Evolutionary conservation across 2,113 vertebrate species (phyloP).

Genomic region (Leptobrachium leishanense): DNA sequence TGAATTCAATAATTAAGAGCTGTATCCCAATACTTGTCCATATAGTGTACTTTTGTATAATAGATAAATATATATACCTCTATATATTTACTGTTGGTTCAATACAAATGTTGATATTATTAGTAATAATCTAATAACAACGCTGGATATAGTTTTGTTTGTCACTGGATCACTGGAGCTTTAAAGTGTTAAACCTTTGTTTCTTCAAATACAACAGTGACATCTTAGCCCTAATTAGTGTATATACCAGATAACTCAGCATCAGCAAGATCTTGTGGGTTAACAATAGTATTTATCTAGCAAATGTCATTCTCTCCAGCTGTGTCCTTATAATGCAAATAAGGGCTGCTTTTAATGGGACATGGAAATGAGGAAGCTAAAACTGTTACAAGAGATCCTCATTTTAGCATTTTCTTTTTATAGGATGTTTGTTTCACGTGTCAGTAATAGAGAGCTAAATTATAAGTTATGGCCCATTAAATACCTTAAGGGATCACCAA

Average conservation of each 20-base stretch:
- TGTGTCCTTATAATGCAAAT: slow-evolving; percentile 49
- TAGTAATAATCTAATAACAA: no score
- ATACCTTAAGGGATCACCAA: slow-evolving; percentile 22
- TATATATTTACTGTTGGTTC: no score
- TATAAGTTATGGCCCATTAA: slow-evolving; percentile 28
- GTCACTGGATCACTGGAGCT: background rate
- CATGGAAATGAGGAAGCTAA: slow-evolving; percentile 36
- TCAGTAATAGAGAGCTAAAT: slow-evolving; percentile 18
- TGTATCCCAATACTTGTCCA: no score
- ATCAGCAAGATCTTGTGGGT: slow-evolving; percentile 38
- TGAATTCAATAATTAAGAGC: no score
- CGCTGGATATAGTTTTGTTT: no score
- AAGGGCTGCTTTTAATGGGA: slow-evolving; percentile 41
- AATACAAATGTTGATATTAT: no score
- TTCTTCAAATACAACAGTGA: slow-evolving; percentile 10
- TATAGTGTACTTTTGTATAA: no score
- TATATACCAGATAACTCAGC: slow-evolving; percentile 31
- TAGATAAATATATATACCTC: no score
- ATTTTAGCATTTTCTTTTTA: slow-evolving; percentile 39
- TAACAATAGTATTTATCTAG: slow-evolving; percentile 48
- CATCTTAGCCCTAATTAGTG: slow-evolving; percentile 37
- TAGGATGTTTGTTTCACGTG: slow-evolving; percentile 24
- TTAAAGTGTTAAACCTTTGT: slow-evolving; percentile 24
- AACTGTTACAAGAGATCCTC: slow-evolving; percentile 31
- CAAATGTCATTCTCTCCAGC: slow-evolving; percentile 49